Percentiles rank a stretch among this genome's conserved stretches.
These are phyloP conservation scores for Acropora yongei DNA, from an alignment of 64 coral and sea anemone species.

Conservation along the genomic window DNA sequence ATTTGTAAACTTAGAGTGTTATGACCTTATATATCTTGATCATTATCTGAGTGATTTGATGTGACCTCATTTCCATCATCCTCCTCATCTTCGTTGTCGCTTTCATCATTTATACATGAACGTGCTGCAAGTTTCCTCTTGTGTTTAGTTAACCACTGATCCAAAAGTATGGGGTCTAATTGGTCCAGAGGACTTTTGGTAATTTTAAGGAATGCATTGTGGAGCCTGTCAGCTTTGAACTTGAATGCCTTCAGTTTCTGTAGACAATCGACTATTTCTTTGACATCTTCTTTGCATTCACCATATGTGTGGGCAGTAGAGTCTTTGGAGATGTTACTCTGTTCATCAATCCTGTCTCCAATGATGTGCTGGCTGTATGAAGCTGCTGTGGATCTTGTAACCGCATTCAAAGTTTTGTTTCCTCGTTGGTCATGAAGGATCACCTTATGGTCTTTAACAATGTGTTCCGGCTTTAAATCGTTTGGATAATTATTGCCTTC, in stretches of 20 bases:
- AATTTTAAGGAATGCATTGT: constrained; percentile 27
- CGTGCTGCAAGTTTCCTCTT: background rate
- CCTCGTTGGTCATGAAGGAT: constrained; percentile 50
- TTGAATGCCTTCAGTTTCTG: constrained; percentile 39
- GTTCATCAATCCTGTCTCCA: constrained; percentile 16
- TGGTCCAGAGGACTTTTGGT: constrained; percentile 41
- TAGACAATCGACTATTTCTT: constrained; percentile 39
- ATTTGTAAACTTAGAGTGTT: no score
- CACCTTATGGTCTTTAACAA: constrained; percentile 39
- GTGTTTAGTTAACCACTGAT: background rate
- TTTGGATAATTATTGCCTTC: constrained; percentile 55
- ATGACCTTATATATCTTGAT: background rate
- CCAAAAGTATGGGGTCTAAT: constrained; percentile 18
- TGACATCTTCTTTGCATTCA: constrained; percentile 29
- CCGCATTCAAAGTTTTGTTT: constrained; percentile 63
- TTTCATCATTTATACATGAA: background rate
- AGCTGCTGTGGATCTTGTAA: constrained; percentile 23
- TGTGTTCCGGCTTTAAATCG: constrained; percentile 63
- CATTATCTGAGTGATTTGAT: background rate
- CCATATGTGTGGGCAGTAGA: constrained; percentile 48
- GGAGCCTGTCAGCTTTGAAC: constrained; percentile 30
- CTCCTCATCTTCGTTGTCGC: background rate
- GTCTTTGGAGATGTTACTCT: constrained; percentile 35
- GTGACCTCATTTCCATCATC: background rate
- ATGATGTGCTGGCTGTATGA: constrained; percentile 37